Evolutionary conservation across 92 coral and sea anemone species (phyloP), one percentile per base, ranked within the genome.

Genomic region (Parazoanthus atlanticus): DNA sequence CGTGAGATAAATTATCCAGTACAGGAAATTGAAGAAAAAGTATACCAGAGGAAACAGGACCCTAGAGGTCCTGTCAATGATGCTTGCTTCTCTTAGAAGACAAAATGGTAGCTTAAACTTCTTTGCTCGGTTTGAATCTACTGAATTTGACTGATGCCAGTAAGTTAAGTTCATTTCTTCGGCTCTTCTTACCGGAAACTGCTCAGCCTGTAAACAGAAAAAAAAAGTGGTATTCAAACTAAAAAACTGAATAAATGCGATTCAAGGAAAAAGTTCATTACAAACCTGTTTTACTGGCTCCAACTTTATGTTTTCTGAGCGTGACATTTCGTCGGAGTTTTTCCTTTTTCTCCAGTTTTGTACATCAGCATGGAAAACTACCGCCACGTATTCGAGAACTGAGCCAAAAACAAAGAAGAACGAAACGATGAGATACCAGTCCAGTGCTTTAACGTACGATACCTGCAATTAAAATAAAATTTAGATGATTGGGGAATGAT

Each of bases 11-110:
- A 73, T 73, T 29, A 92, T 2, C 83, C 92, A 93, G 76, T 93
- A 93, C 17, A 87, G 67, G n/a, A 93, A 13, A 84, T 93, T 93
- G 29, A 93, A 93, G n/a, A 90, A 26, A 54, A 93, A 79, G 81
- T 89, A 93, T 23, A 76, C 91, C 31, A 90, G 46, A 16, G 96
- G 96, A 41, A 93, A 93, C 61, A 92, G 12, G 13, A 93, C 82
- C 40, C 96, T 89, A 19, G 96, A 92, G 49, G 92, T 41, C 86
- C 91, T 89, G 88, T 94, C 96, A n/a, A 92, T 85, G 3, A 92
- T 80, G 73, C 81, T 91, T 9, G 93, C 94, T 29, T 94, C 92
- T 29, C 40, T 17, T 16, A 28, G 69, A 49, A 49, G 32, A 72
- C 6, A 72, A 29, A 72, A 72, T 0, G 64, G 38, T 5, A 49